Percentiles rank a stretch among this genome's conserved stretches.
phyloP scores from a whole-genome alignment of 2,888 invertebrate genomes.

The Nomada fabriciana region DNA sequence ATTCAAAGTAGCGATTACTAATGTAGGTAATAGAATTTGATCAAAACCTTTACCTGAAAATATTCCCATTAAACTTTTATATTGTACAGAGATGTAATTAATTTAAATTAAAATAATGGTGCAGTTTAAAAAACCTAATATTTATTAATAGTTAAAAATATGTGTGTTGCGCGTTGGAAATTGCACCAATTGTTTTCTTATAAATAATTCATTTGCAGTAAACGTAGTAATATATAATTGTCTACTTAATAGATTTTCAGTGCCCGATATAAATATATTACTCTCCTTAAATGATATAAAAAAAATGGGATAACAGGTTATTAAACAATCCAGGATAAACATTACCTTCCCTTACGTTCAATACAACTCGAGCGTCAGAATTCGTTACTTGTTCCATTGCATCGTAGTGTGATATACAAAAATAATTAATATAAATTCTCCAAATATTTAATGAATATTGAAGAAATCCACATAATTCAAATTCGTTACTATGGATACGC shows the following conservation, averaged over 20 bases:
- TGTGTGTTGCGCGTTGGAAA: not conserved
- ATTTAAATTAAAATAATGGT: constrained; percentile 9
- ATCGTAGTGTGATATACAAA: constrained; percentile 74
- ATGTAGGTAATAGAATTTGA: constrained; percentile 85
- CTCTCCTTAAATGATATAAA: not conserved
- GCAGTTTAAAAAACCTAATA: not conserved
- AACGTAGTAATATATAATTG: not conserved
- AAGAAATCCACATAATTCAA: constrained; percentile 55
- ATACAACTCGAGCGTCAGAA: constrained; percentile 88
- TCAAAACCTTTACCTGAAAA: constrained; percentile 87
- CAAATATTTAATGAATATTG: constrained; percentile 55
- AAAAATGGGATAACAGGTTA: constrained; percentile 16
- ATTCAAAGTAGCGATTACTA: constrained; percentile 88
- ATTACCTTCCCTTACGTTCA: constrained; percentile 88
- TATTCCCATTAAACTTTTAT: not conserved
- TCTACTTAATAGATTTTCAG: not conserved
- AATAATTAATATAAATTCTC: constrained; percentile 53
- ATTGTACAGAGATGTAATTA: not conserved
- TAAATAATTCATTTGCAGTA: not conserved
- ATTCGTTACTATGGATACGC: constrained; percentile 69
- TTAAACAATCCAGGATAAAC: constrained; percentile 14
- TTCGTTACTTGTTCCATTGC: constrained; percentile 88
- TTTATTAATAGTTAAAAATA: not conserved
- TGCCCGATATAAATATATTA: not conserved
- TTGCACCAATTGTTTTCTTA: not conserved